Conservation (phyloP, 1,140 invertebrate genomes). For the Diabrotica virgifera region DNA sequence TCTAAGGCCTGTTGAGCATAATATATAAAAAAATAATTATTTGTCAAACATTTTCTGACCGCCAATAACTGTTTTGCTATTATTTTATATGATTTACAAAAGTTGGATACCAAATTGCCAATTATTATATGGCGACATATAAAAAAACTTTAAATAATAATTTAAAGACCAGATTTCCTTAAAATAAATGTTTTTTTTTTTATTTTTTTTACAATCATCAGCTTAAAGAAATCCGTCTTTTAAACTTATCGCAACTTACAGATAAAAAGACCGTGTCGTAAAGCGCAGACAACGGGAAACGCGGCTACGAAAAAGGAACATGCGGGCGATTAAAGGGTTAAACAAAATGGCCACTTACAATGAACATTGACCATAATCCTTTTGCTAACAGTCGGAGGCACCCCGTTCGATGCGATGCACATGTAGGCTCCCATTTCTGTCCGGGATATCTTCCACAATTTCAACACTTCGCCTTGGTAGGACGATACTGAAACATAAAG, state of each 20-base stretch:
- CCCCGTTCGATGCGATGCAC: slow-evolving; percentile 65
- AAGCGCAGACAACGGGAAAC: background rate
- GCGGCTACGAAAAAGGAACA: background rate
- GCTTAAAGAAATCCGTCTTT: background rate
- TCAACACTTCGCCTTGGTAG: slow-evolving; percentile 73
- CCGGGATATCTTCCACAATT: slow-evolving; percentile 75
- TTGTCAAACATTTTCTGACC: too few species aligned
- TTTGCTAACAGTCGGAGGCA: slow-evolving; percentile 67
- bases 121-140: too few species aligned
- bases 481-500: slow-evolving; percentile 57
- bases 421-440: slow-evolving; percentile 77
- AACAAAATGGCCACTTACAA: slow-evolving; percentile 66
- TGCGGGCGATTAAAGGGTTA: background rate
- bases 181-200: too few species aligned
- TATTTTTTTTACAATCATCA: too few species aligned
- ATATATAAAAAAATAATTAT: too few species aligned
- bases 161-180: too few species aligned
- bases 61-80: too few species aligned
- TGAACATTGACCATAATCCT: slow-evolving; percentile 66
- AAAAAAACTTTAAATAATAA: too few species aligned
- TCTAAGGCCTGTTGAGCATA: too few species aligned
- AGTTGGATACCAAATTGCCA: too few species aligned
- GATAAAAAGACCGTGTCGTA: slow-evolving; percentile 4
- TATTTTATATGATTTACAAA: too few species aligned
- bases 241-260: background rate